Percentiles rank a stretch among this genome's conserved stretches.
These are phyloP conservation scores for Echinarachnius parma DNA, from an alignment of 53 echinoderm and acorn worm species.

Conservation along the genomic window DNA sequence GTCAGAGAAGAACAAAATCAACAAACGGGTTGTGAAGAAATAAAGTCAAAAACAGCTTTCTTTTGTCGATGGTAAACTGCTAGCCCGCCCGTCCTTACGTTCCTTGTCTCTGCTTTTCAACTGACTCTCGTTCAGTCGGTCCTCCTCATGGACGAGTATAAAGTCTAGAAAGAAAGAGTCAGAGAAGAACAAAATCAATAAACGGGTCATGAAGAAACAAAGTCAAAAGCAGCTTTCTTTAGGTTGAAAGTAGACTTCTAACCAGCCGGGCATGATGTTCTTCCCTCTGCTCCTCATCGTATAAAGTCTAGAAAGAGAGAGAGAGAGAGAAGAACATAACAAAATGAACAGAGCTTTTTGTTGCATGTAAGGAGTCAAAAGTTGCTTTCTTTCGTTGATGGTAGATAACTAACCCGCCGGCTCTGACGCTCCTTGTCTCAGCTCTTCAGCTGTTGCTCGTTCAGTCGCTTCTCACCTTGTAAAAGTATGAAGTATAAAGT, in stretches of 20 bases:
- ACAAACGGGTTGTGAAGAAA: too few species aligned
- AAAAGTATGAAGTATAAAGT: slow-evolving; percentile 79
- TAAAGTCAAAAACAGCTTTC: background rate
- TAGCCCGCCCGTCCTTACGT: slow-evolving; percentile 56
- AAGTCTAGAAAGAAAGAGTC: slow-evolving; percentile 54
- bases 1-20: background rate
- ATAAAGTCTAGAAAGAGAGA: slow-evolving; percentile 74
- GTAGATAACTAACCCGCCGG: slow-evolving; percentile 64
- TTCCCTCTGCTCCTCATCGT: slow-evolving; percentile 71
- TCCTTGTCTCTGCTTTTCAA: slow-evolving; percentile 71
- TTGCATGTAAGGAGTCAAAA: too few species aligned
- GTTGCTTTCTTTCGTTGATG: slow-evolving; percentile 46
- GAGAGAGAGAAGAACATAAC: background rate
- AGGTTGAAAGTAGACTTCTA: slow-evolving; percentile 31
- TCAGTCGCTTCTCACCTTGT: slow-evolving; percentile 70
- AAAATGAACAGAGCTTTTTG: background rate
- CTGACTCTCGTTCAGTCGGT: slow-evolving; percentile 74
- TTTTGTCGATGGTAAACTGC: slow-evolving; percentile 13
- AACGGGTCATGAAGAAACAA: too few species aligned
- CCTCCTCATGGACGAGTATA: slow-evolving; percentile 82
- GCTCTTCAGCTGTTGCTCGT: slow-evolving; percentile 77
- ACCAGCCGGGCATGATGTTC: slow-evolving; percentile 87
- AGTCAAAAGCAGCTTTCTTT: background rate
- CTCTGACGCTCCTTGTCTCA: slow-evolving; percentile 64
- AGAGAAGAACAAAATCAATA: background rate